Evolutionary conservation across 2,888 invertebrate genomes (phyloP), one percentile per base, ranked within the genome.

Genomic region (Flexamia atlantica): DNA sequence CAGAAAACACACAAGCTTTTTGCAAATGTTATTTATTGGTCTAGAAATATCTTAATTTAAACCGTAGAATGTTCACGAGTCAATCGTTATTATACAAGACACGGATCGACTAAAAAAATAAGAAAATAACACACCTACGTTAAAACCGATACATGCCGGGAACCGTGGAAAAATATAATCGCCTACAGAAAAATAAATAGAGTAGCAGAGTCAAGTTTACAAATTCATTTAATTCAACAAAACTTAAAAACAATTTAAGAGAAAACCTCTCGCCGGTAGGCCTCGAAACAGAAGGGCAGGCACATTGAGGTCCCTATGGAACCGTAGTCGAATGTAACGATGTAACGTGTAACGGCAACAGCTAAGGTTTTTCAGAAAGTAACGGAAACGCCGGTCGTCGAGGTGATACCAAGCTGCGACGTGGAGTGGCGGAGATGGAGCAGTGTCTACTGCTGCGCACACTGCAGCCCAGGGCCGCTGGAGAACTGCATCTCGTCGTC

Each of bases 401-500:
- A 53, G 40, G 60, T 32, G 81, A 81, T 60, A 60, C 60, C 60
- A 81, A 81, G 81, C 60, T 60, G 81, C n/a, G 40, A 3, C n/a
- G 36, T 17, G 28, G 50, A 5, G 60, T 12, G 32, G 40, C 30
- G n/a, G n/a, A n/a, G n/a, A n/a, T n/a, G n/a, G n/a, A n/a, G n/a
- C n/a, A n/a, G n/a, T n/a, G n/a, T n/a, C 83, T 81, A 86, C 83
- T 86, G 86, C 46, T 74, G 84, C n/a, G 83, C 85, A 60, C 85
- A 85, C 36, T 84, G 85, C 17, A 85, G 84, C 14, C 72, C 70
- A 14, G 60, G 60, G 25, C 81, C 60, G 53, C 53, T 53, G 20
- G 53, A 53, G 17, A 81, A 20, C 14, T 81, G 81, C 81, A 81
- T 81, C 89, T 94, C 94, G 70, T 93, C 93, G 84, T 93, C 93